Evolutionary conservation across 2,888 invertebrate species (phyloP).

Genomic region (Ellobium chinense): DNA sequence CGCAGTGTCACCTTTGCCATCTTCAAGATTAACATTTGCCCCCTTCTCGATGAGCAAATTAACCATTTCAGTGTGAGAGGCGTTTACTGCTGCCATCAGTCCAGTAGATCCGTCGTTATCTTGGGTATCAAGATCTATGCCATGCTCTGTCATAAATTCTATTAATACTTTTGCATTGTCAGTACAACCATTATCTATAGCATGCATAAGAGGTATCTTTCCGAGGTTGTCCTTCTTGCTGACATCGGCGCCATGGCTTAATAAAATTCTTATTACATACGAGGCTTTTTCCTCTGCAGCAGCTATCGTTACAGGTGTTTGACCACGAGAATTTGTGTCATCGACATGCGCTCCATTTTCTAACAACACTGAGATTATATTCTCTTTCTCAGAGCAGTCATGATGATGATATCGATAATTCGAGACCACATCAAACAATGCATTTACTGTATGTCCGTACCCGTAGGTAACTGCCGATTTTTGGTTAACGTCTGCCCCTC

Average conservation of each 20-base stretch:
- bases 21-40: constrained; percentile 9
- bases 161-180: background rate
- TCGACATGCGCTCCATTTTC: background rate
- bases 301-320: constrained; percentile 20
- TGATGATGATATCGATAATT: background rate
- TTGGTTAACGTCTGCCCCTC: background rate
- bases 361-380: background rate
- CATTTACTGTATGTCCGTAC: background rate
- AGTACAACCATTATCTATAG: background rate
- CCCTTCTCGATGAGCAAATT: background rate
- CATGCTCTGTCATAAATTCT: background rate
- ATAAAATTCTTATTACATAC: background rate
- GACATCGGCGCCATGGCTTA: constrained; percentile 1
- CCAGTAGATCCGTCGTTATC: background rate
- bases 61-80: background rate
- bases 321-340: background rate
- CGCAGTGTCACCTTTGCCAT: background rate
- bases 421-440: background rate
- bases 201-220: background rate
- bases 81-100: background rate
- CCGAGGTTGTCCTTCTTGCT: background rate
- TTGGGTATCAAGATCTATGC: background rate
- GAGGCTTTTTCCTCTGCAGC: background rate
- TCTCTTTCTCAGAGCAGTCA: background rate
- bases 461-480: background rate